Evolutionary conservation across 1,140 invertebrate species (phyloP).

Genomic region (Diabrotica undecimpunctata): DNA sequence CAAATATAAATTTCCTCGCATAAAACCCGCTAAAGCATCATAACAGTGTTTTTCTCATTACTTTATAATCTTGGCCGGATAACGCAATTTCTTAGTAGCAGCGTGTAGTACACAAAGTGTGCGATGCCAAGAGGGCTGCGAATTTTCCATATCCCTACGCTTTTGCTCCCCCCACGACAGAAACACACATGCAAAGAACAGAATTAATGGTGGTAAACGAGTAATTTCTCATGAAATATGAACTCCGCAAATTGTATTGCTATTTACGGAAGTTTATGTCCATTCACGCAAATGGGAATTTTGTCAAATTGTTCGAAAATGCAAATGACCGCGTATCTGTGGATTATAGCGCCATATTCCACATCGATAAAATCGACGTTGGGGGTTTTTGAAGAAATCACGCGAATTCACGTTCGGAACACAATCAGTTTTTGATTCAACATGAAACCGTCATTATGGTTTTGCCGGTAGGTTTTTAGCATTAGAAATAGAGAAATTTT

Average conservation of each 20-base stretch:
- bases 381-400: constrained; percentile 2
- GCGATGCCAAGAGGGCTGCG: neutral
- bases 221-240: constrained; percentile 2
- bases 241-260: neutral
- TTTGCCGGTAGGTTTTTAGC: no score
- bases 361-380: neutral
- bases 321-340: constrained; percentile 1
- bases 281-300: neutral
- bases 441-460: no score
- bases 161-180: neutral
- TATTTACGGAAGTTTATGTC: neutral
- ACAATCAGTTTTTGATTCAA: neutral
- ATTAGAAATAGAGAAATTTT: no score
- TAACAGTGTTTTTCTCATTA: neutral
- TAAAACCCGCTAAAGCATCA: neutral
- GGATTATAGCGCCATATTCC: constrained; percentile 2
- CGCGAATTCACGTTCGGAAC: neutral
- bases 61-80: neutral
- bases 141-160: neutral
- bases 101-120: neutral
- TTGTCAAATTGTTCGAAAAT: constrained; percentile 2
- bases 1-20: neutral
- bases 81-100: neutral
- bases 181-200: neutral
- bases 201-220: constrained; percentile 2